phyloP scores from a whole-genome alignment of 2,113 vertebrate genomes.

The Syngnathoides biaculeatus region DNA sequence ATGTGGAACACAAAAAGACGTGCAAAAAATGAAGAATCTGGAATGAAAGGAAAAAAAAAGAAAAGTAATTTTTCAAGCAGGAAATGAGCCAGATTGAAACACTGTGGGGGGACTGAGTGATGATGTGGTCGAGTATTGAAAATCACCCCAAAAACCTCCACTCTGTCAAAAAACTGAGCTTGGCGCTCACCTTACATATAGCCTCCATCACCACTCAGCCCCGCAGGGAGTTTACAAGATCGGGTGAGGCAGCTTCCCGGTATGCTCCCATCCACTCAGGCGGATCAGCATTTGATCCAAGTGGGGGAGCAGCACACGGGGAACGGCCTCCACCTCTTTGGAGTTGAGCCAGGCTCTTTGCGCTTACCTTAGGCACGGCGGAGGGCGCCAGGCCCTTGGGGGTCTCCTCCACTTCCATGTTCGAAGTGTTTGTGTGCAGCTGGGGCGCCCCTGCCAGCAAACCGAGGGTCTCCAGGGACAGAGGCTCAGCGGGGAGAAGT shows the following conservation, averaged over 20 bases:
- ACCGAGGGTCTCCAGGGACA: constrained; percentile 65
- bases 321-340: constrained; percentile 39
- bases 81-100: constrained; percentile 40
- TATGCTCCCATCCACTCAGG: constrained; percentile 24
- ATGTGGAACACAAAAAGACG: constrained; percentile 20
- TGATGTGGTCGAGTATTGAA: constrained; percentile 12
- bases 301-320: constrained; percentile 32
- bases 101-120: constrained; percentile 36
- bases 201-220: constrained; percentile 28
- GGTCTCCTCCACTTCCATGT: constrained; percentile 62
- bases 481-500: constrained; percentile 52
- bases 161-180: constrained; percentile 5
- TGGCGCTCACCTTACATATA: constrained; percentile 1
- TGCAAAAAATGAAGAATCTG: constrained; percentile 30
- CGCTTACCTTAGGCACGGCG: constrained; percentile 73
- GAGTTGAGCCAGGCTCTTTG: constrained; percentile 39
- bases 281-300: constrained; percentile 26
- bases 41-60: constrained; percentile 37
- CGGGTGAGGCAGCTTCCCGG: constrained; percentile 41
- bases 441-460: constrained; percentile 66
- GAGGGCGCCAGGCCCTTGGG: constrained; percentile 52
- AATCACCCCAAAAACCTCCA: constrained; percentile 22
- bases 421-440: constrained; percentile 61
- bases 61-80: constrained; percentile 24
- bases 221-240: constrained; percentile 25